Conservation (phyloP, 2,113 vertebrate species). For the Actenoides hombroni region DNA sequence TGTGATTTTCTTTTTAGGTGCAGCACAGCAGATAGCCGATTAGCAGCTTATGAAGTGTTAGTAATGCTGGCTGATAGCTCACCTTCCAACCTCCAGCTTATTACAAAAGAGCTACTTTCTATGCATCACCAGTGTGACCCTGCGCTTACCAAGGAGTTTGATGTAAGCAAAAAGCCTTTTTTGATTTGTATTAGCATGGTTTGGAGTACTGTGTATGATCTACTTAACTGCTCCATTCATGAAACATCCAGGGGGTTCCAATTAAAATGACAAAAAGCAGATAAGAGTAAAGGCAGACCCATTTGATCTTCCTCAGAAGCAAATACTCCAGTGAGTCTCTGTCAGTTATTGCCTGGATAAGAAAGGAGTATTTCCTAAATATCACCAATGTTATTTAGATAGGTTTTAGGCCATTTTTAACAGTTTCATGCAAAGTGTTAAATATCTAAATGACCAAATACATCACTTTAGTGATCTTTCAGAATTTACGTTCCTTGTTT, state of each 20-base stretch:
- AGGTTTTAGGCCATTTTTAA: not conserved
- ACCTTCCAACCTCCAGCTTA: constrained; percentile 90
- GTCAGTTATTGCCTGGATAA: not conserved
- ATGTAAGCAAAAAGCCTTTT: constrained; percentile 78
- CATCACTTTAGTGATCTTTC: fast-evolving
- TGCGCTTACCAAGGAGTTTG: constrained; percentile 96
- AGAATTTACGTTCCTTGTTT: not conserved
- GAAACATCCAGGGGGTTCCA: not conserved
- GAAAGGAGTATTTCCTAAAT: not conserved
- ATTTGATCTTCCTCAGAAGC: not conserved
- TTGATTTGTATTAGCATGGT: not conserved
- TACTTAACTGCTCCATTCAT: not conserved
- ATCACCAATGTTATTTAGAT: not conserved
- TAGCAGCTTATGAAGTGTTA: constrained; percentile 96
- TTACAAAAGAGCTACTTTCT: constrained; percentile 90
- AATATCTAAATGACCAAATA: not conserved
- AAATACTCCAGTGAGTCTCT: not conserved
- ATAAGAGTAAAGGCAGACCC: not conserved
- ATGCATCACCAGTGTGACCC: constrained; percentile 98
- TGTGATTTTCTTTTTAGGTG: constrained; percentile 79
- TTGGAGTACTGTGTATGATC: not conserved
- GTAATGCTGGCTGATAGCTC: constrained; percentile 98
- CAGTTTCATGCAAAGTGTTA: not conserved
- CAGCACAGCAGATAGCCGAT: constrained; percentile 91
- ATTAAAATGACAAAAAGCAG: not conserved